Evolutionary conservation across 2,113 vertebrate genomes (phyloP).

Genomic region (Zosterops lateralis): DNA sequence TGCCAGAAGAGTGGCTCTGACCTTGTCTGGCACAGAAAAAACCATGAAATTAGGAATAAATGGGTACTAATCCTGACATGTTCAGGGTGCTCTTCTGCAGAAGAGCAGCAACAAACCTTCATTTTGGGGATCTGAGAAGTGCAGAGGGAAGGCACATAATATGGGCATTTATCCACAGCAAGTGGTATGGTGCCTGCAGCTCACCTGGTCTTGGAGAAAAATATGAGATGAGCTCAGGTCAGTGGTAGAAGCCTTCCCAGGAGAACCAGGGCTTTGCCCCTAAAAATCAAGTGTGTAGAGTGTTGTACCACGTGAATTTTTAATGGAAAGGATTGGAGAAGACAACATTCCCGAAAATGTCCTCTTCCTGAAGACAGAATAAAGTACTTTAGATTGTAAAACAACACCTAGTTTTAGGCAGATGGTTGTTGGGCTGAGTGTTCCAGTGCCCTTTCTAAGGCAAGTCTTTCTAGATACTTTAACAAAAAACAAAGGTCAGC

Average conservation of each 20-base stretch:
- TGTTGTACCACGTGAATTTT: accelerated
- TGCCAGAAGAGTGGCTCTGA: not conserved
- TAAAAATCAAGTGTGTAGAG: not conserved
- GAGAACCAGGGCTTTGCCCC: not conserved
- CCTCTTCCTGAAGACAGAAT: not conserved
- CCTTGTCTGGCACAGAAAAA: not conserved
- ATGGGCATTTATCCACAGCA: not conserved
- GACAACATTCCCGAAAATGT: not conserved
- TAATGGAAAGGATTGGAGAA: not conserved
- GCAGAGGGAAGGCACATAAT: accelerated
- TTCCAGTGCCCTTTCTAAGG: not conserved
- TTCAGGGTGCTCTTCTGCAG: accelerated
- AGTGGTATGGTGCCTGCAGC: accelerated
- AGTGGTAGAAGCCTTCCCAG: not conserved
- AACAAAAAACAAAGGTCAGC: not conserved
- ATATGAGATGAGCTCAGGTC: not conserved
- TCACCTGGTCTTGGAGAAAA: accelerated
- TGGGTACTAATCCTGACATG: not conserved
- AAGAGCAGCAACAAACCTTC: not conserved
- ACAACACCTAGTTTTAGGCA: not conserved
- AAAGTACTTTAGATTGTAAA: not conserved
- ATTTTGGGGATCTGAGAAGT: not conserved
- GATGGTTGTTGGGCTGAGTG: not conserved
- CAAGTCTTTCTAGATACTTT: not conserved
- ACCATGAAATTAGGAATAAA: not conserved